Evolutionary conservation across 2,888 invertebrate genomes (phyloP).

Genomic region (Loripinus fragilis): DNA sequence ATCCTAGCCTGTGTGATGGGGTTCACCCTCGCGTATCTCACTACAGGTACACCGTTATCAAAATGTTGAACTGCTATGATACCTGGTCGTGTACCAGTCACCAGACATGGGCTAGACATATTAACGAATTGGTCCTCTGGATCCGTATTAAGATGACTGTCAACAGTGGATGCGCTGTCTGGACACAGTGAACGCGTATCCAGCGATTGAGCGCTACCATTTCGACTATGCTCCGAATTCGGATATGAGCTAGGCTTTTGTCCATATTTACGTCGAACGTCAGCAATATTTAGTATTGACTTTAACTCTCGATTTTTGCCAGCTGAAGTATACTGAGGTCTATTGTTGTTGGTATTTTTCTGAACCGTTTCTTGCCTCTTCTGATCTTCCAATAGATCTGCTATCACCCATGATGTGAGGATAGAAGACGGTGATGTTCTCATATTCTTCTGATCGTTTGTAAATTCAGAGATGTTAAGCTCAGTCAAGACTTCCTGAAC

Average conservation of each 20-base stretch:
- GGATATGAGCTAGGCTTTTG: no score
- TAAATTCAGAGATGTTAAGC: neutral
- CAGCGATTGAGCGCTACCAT: neutral
- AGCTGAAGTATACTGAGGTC: neutral
- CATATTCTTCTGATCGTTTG: neutral
- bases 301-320: neutral
- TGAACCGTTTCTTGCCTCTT: neutral
- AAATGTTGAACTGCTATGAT: slow-evolving; percentile 2
- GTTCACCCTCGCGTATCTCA: neutral
- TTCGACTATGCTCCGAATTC: neutral
- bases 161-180: neutral
- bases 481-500: slow-evolving; percentile 19
- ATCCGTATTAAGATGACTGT: neutral
- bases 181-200: neutral
- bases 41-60: slow-evolving; percentile 1
- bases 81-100: neutral
- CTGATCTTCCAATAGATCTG: slow-evolving; percentile 37
- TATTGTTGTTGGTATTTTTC: neutral
- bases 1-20: neutral
- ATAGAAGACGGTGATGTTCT: slow-evolving; percentile 35
- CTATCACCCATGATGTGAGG: slow-evolving; percentile 48
- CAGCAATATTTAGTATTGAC: neutral
- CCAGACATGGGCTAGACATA: neutral
- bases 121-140: neutral
- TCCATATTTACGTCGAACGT: neutral